phyloP scores from a whole-genome alignment of 2,113 vertebrate species.

The Ochotona curzoniae region DNA sequence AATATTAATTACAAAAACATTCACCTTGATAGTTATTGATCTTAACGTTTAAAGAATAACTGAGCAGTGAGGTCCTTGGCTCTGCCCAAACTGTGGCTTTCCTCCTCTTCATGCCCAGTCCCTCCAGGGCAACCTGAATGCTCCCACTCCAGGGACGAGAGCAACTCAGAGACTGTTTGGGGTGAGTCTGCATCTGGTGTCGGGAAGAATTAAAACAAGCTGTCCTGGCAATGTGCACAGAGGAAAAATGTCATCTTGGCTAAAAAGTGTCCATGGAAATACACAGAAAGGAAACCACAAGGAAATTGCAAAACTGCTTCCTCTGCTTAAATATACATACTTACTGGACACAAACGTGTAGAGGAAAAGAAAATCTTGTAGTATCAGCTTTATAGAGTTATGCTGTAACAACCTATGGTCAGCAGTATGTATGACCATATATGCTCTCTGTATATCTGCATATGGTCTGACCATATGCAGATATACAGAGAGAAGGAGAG shows the following conservation, averaged over 20 bases:
- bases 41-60: not conserved
- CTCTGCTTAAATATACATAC: not conserved
- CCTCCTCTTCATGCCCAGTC: not conserved
- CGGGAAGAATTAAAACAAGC: not conserved
- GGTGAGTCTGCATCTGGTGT: not conserved
- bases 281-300: not conserved
- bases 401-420: not conserved
- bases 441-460: too few relatives aligned
- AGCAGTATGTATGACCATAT: too few relatives aligned
- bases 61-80: not conserved
- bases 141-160: not conserved
- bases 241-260: not conserved
- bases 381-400: not conserved
- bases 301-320: not conserved
- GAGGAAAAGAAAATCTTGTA: not conserved
- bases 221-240: not conserved
- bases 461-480: too few relatives aligned
- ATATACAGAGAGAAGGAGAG: too few relatives aligned
- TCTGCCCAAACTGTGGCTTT: not conserved
- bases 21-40: not conserved
- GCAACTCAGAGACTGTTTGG: not conserved
- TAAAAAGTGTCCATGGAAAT: not conserved
- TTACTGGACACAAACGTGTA: not conserved
- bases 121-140: not conserved
- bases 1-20: not conserved